Evolutionary conservation across 2,888 invertebrate species (phyloP).

Genomic region (Nesidiocoris tenuis): DNA sequence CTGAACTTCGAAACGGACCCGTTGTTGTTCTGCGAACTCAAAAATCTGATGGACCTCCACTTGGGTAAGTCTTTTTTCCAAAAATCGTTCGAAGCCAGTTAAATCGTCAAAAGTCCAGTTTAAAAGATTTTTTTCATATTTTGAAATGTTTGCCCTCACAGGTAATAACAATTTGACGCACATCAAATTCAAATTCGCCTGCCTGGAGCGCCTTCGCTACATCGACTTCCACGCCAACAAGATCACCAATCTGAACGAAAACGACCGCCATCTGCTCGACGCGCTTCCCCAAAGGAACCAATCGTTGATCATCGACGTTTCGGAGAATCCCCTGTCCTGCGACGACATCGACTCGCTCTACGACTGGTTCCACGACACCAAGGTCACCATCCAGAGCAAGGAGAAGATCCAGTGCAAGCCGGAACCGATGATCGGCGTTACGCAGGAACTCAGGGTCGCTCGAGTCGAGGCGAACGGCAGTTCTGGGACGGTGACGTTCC

Average conservation of each 20-base stretch:
- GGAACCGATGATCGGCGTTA: background rate
- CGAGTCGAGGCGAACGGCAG: background rate
- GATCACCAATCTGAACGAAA: constrained; percentile 60
- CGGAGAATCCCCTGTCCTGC: constrained; percentile 69
- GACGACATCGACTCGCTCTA: constrained; percentile 62
- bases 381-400: constrained; percentile 62
- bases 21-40: constrained; percentile 69
- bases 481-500: constrained; percentile 56
- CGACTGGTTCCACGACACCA: constrained; percentile 65
- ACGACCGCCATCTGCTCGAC: constrained; percentile 63
- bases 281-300: constrained; percentile 58
- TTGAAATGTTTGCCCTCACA: constrained; percentile 43
- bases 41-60: constrained; percentile 66
- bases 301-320: constrained; percentile 63
- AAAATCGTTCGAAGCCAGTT: too few species aligned
- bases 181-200: constrained; percentile 66
- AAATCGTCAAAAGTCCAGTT: too few species aligned
- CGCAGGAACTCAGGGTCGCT: background rate
- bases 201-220: constrained; percentile 65
- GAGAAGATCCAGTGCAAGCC: constrained; percentile 59
- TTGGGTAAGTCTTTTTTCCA: too few species aligned
- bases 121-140: too few species aligned
- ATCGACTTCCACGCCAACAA: constrained; percentile 69
- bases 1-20: constrained; percentile 62
- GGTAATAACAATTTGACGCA: constrained; percentile 59